Evolutionary conservation across 1,140 invertebrate genomes (phyloP).

Genomic region (Brachystomella parvula): DNA sequence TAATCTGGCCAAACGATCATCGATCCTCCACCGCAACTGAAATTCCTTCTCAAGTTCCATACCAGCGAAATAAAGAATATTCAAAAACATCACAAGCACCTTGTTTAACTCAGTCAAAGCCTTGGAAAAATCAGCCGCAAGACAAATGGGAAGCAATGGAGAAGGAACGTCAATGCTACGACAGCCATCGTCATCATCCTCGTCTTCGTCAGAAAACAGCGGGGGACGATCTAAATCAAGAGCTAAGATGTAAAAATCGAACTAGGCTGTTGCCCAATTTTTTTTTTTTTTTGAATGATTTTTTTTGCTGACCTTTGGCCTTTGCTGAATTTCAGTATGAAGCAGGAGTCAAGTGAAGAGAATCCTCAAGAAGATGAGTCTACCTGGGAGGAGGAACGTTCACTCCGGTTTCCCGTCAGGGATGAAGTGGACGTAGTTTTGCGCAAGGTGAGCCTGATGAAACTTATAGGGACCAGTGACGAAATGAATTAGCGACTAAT

Average conservation of each 20-base stretch:
- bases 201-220: not conserved
- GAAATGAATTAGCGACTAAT: not conserved
- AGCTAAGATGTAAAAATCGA: not conserved
- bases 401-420: conserved; percentile 26
- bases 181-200: not conserved
- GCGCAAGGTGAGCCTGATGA: conserved; percentile 27
- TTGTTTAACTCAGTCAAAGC: not conserved
- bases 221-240: not conserved
- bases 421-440: conserved; percentile 27
- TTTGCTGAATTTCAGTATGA: not conserved
- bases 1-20: not conserved
- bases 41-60: not conserved
- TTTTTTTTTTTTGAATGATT: not conserved
- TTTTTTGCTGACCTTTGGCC: not conserved
- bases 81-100: not conserved
- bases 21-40: not conserved
- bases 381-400: conserved; percentile 4
- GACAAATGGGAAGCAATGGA: not conserved
- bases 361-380: not conserved
- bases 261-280: not conserved
- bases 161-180: not conserved
- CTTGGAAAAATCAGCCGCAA: not conserved
- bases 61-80: not conserved
- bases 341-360: not conserved
- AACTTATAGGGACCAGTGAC: not conserved